phyloP scores from a whole-genome alignment of 2,888 invertebrate species.

The Nemapogon koenigi region DNA sequence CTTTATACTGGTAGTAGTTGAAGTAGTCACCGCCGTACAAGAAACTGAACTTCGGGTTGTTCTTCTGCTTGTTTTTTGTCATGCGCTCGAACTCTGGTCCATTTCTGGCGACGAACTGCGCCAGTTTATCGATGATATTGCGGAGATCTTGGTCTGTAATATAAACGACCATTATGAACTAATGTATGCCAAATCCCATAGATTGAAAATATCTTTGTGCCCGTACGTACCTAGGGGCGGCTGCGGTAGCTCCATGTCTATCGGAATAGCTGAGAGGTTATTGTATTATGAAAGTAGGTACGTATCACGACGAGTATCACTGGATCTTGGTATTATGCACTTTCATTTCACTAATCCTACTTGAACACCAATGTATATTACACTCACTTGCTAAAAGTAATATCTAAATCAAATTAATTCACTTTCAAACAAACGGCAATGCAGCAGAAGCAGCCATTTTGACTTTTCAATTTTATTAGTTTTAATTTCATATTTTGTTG shows the following conservation, averaged over 20 bases:
- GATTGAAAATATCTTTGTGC: not conserved
- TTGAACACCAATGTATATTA: too few relatives aligned
- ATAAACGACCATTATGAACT: not conserved
- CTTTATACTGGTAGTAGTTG: conserved; percentile 97
- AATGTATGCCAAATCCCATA: not conserved
- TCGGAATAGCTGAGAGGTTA: conserved; percentile 1
- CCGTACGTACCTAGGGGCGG: conserved; percentile 68
- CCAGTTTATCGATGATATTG: conserved; percentile 98
- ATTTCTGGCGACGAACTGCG: conserved; percentile 98
- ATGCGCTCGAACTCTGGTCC: conserved; percentile 99
- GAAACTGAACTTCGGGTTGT: conserved; percentile 97
- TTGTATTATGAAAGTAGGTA: too few relatives aligned
- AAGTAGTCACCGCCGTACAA: conserved; percentile 95
- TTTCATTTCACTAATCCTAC: too few relatives aligned
- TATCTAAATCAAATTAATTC: too few relatives aligned
- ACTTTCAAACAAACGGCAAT: too few relatives aligned
- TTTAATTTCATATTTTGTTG: too few relatives aligned
- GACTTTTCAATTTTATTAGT: too few relatives aligned
- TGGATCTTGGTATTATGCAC: too few relatives aligned
- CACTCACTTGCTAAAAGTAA: too few relatives aligned
- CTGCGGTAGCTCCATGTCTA: conserved; percentile 54
- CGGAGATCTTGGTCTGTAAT: conserved; percentile 88
- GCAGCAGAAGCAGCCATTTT: too few relatives aligned
- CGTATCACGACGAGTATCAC: too few relatives aligned
- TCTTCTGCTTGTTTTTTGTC: conserved; percentile 98